A percentile compares a stretch with the other conserved stretches of the same genome.
phyloP scores from a whole-genome alignment of 2,888 invertebrate species.

The Drosophila siamana region DNA sequence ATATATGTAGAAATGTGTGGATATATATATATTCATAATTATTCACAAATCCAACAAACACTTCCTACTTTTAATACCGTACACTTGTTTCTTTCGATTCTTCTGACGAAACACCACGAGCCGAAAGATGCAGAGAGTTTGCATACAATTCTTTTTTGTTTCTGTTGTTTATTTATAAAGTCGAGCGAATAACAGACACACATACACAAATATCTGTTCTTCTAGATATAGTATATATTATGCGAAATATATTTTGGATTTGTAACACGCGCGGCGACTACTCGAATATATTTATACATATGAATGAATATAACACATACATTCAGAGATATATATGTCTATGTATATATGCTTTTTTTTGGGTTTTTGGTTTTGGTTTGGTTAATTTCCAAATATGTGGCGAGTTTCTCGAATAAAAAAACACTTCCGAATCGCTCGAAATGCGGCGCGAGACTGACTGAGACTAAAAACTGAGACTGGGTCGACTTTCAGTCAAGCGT shows the following conservation, averaged over 20 bases:
- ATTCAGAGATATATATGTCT: slow-evolving; percentile 1
- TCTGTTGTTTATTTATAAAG: slow-evolving; percentile 26
- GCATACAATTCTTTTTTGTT: slow-evolving; percentile 17
- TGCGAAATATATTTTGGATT: slow-evolving; percentile 41
- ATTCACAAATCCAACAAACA: slow-evolving; percentile 9
- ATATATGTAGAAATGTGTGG: slow-evolving; percentile 3
- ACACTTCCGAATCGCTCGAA: slow-evolving; percentile 81
- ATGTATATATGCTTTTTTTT: slow-evolving; percentile 11
- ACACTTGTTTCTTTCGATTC: slow-evolving; percentile 13
- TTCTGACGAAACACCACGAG: slow-evolving; percentile 34
- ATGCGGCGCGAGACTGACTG: slow-evolving; percentile 80
- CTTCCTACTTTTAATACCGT: slow-evolving; percentile 19
- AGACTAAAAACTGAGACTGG: slow-evolving; percentile 39
- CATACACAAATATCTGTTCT: neutral
- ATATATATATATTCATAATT: slow-evolving; percentile 17
- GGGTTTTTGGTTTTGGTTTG: slow-evolving; percentile 23
- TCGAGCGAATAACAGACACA: slow-evolving; percentile 3
- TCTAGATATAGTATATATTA: slow-evolving; percentile 15
- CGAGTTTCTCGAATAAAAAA: slow-evolving; percentile 23
- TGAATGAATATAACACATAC: slow-evolving; percentile 9
- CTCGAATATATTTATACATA: slow-evolving; percentile 7
- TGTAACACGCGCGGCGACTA: slow-evolving; percentile 64
- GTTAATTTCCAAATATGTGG: slow-evolving; percentile 12
- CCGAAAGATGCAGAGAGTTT: slow-evolving; percentile 31
- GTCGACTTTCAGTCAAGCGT: slow-evolving; percentile 67